These are phyloP conservation scores for Engystomops pustulosus DNA, from an alignment of 2,113 vertebrate genomes.

Conservation along the genomic window DNA sequence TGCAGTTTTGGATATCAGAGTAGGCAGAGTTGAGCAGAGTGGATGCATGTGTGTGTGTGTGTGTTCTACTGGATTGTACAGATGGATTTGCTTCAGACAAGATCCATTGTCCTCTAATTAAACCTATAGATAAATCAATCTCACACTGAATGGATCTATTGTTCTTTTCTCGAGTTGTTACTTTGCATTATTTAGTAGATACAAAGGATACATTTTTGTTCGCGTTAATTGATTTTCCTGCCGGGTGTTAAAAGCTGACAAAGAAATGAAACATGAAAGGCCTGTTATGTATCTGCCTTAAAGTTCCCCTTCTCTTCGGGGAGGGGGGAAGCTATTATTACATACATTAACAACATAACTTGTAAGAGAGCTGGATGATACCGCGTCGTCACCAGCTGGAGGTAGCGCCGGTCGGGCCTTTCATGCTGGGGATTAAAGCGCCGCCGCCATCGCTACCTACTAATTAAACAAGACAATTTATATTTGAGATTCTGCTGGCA, in stretches of 20 bases:
- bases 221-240: conserved; percentile 56
- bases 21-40: too few relatives aligned
- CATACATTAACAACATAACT: conserved; percentile 53
- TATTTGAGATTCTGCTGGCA: conserved; percentile 36
- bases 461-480: conserved; percentile 57
- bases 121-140: conserved; percentile 53
- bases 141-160: conserved; percentile 27
- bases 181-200: conserved; percentile 56
- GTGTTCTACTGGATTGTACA: not conserved
- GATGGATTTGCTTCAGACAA: not conserved
- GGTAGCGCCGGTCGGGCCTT: conserved; percentile 25
- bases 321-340: conserved; percentile 47
- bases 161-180: conserved; percentile 42
- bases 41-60: too few relatives aligned
- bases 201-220: conserved; percentile 50
- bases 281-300: conserved; percentile 43
- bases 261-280: conserved; percentile 55
- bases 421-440: conserved; percentile 48
- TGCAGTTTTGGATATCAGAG: too few relatives aligned
- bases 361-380: conserved; percentile 35
- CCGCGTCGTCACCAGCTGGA: conserved; percentile 43
- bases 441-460: conserved; percentile 12
- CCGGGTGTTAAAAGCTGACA: conserved; percentile 52
- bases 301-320: conserved; percentile 48
- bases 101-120: conserved; percentile 26